Percentiles rank a stretch among this genome's conserved stretches.
phyloP scores from a whole-genome alignment of 2,797 vertebrate species.

The Pseudocheirus occidentalis region DNA sequence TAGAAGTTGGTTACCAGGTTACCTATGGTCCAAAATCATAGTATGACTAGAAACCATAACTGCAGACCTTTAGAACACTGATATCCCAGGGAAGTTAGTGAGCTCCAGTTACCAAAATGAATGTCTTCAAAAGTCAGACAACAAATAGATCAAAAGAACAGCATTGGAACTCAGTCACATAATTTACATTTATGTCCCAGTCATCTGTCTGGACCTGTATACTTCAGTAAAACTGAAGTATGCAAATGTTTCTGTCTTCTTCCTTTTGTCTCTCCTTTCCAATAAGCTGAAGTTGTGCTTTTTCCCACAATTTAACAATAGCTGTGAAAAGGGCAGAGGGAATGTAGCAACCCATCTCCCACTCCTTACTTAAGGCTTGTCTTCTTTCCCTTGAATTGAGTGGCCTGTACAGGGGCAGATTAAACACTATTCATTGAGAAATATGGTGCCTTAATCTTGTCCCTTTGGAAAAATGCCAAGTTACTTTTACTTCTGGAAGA shows the following conservation, averaged over 20 bases:
- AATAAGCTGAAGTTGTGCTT: neutral
- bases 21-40: neutral
- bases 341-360: neutral
- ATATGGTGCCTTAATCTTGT: neutral
- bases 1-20: neutral
- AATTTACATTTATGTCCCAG: neutral
- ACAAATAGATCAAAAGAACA: neutral
- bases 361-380: neutral
- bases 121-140: neutral
- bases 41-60: neutral
- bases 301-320: neutral
- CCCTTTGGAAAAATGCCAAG: neutral
- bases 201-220: neutral
- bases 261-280: neutral
- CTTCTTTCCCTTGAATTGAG: neutral
- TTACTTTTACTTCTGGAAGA: neutral
- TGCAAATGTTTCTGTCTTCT: neutral
- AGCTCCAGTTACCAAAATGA: neutral
- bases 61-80: neutral
- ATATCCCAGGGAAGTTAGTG: neutral
- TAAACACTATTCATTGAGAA: neutral
- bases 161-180: neutral
- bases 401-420: neutral
- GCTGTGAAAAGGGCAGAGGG: neutral
- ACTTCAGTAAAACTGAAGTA: neutral